Conservation (phyloP, 2,113 vertebrate genomes). For the Plotosus lineatus region DNA sequence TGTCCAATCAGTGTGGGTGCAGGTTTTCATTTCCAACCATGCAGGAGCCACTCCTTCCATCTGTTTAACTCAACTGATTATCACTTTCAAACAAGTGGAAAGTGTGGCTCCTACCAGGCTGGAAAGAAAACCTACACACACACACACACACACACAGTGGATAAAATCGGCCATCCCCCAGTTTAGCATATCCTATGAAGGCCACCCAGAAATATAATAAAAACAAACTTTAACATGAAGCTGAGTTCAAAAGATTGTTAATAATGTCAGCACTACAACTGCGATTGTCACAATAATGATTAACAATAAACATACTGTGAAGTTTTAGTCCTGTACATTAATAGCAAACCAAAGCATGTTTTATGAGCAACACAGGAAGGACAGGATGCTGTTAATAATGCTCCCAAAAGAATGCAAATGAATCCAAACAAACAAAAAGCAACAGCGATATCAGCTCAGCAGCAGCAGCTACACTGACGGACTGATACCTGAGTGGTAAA, state of each 20-base stretch:
- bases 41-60: too few relatives aligned
- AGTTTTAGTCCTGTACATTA: background rate
- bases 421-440: conserved; percentile 18
- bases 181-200: too few relatives aligned
- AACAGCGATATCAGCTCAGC: conserved; percentile 22
- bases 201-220: too few relatives aligned
- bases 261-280: background rate
- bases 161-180: too few relatives aligned
- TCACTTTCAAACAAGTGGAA: too few relatives aligned
- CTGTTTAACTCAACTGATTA: too few relatives aligned
- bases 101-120: too few relatives aligned
- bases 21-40: too few relatives aligned
- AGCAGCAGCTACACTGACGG: conserved; percentile 2
- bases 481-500: conserved; percentile 85
- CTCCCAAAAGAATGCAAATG: conserved; percentile 24
- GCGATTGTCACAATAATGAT: background rate
- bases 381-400: background rate
- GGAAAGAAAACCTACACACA: too few relatives aligned
- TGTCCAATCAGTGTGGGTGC: too few relatives aligned
- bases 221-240: background rate
- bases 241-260: background rate
- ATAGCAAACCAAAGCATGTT: background rate
- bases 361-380: background rate
- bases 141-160: too few relatives aligned
- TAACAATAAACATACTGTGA: background rate